Evolutionary conservation across 2,888 invertebrate genomes (phyloP).

Genomic region (Muschampia plurimacula): DNA sequence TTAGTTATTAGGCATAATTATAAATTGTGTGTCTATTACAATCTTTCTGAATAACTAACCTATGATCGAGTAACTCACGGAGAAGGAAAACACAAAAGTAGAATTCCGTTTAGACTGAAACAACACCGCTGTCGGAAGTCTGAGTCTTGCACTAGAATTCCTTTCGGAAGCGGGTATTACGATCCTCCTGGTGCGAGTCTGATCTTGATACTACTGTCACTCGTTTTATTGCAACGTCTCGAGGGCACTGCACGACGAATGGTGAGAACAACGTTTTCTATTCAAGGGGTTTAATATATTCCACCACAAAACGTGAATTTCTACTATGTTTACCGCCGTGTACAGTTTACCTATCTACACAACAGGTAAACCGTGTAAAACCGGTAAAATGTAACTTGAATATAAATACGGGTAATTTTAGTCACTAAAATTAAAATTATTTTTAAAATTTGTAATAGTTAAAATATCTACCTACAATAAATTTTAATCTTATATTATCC

Average conservation of each 20-base stretch:
- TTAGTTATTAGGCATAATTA: too few relatives aligned
- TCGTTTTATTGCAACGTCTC: constrained; percentile 12
- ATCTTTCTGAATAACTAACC: not conserved
- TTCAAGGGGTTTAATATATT: constrained; percentile 4
- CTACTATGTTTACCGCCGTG: not conserved
- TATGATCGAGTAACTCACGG: not conserved
- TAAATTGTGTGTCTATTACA: too few relatives aligned
- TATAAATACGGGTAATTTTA: too few relatives aligned
- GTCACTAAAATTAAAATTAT: too few relatives aligned
- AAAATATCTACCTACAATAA: too few relatives aligned
- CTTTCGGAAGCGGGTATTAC: not conserved
- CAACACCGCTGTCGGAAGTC: not conserved
- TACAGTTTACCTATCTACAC: not conserved
- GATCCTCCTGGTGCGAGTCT: constrained; percentile 1
- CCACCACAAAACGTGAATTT: not conserved
- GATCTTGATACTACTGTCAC: constrained; percentile 1
- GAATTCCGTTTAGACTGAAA: not conserved
- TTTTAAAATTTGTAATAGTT: too few relatives aligned
- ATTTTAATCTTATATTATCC: too few relatives aligned
- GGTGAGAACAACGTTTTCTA: constrained; percentile 5
- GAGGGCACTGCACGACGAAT: not conserved
- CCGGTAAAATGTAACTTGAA: too few relatives aligned
- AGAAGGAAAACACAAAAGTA: not conserved
- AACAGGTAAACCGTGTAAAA: too few relatives aligned
- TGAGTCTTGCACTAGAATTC: not conserved